Conservation (phyloP, 2,888 invertebrate genomes). For the Malachius bipustulatus region DNA sequence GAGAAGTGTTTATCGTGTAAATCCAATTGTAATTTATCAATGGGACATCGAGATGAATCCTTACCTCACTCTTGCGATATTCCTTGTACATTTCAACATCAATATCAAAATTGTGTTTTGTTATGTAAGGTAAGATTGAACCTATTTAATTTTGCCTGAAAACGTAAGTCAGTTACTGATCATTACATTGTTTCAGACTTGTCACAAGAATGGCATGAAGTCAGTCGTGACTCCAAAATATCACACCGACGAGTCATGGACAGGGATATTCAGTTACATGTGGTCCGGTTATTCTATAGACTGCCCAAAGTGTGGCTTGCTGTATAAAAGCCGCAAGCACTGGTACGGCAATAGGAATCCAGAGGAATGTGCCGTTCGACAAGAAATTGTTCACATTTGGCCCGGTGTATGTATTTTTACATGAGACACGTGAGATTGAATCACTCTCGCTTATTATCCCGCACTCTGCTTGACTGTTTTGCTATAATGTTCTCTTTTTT, state of each 20-base stretch:
- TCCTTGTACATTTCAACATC: conserved; percentile 54
- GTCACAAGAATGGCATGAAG: conserved; percentile 37
- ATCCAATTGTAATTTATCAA: conserved; percentile 48
- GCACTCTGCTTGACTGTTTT: conserved; percentile 8
- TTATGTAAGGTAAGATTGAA: conserved; percentile 49
- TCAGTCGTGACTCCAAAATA: conserved; percentile 45
- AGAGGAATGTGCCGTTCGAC: conserved; percentile 52
- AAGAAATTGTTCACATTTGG: conserved; percentile 61
- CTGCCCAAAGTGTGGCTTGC: conserved; percentile 62
- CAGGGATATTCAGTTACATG: conserved; percentile 58
- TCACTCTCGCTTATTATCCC: conserved; percentile 26
- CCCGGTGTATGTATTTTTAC: conserved; percentile 43
- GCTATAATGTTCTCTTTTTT: too few relatives aligned
- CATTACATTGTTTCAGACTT: conserved; percentile 32
- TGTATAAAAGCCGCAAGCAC: conserved; percentile 59
- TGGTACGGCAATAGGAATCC: conserved; percentile 73
- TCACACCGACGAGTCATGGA: conserved; percentile 45
- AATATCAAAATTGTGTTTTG: conserved; percentile 58
- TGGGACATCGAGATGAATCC: conserved; percentile 53
- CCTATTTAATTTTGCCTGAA: too few relatives aligned
- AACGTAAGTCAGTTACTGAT: too few relatives aligned
- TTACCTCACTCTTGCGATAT: conserved; percentile 43
- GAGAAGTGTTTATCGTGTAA: conserved; percentile 59
- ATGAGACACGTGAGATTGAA: too few relatives aligned
- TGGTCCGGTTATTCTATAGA: conserved; percentile 71